These are phyloP conservation scores for Unio delphinus DNA, from an alignment of 2,888 invertebrate genomes.

Conservation along the genomic window DNA sequence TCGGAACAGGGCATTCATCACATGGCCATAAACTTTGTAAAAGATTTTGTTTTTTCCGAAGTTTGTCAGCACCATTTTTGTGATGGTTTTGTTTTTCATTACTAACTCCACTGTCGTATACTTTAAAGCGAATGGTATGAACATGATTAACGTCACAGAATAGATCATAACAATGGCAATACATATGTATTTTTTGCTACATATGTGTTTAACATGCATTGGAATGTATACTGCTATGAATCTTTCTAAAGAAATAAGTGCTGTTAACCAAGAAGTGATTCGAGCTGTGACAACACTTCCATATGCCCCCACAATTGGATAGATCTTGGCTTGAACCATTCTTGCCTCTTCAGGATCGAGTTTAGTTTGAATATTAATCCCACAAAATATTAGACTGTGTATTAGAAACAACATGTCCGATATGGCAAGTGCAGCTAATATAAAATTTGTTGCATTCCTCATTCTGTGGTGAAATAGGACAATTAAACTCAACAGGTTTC, in stretches of 20 bases:
- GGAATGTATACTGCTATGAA: constrained; percentile 63
- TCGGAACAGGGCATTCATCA: constrained; percentile 54
- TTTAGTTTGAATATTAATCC: constrained; percentile 42
- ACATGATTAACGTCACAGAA: constrained; percentile 47
- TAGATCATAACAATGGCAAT: constrained; percentile 49
- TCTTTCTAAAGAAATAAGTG: constrained; percentile 53
- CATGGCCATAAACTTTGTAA: constrained; percentile 47
- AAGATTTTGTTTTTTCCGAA: constrained; percentile 50
- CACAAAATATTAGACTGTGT: constrained; percentile 49
- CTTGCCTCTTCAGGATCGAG: constrained; percentile 38
- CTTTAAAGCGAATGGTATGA: constrained; percentile 56
- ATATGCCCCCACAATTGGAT: constrained; percentile 55
- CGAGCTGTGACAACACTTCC: constrained; percentile 57
- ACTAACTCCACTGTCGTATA: constrained; percentile 34
- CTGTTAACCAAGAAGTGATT: constrained; percentile 57
- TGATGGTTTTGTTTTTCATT: constrained; percentile 30
- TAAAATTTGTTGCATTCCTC: constrained; percentile 54
- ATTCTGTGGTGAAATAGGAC: constrained; percentile 56
- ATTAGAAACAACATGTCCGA: constrained; percentile 56
- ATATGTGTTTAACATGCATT: constrained; percentile 54
- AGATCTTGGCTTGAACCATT: constrained; percentile 36
- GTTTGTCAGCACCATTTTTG: constrained; percentile 37
- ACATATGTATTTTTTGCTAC: constrained; percentile 45
- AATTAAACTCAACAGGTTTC: constrained; percentile 53
- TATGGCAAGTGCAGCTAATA: constrained; percentile 53